These are phyloP conservation scores for Macaria notata DNA, from an alignment of 2,888 invertebrate species.

Conservation along the genomic window DNA sequence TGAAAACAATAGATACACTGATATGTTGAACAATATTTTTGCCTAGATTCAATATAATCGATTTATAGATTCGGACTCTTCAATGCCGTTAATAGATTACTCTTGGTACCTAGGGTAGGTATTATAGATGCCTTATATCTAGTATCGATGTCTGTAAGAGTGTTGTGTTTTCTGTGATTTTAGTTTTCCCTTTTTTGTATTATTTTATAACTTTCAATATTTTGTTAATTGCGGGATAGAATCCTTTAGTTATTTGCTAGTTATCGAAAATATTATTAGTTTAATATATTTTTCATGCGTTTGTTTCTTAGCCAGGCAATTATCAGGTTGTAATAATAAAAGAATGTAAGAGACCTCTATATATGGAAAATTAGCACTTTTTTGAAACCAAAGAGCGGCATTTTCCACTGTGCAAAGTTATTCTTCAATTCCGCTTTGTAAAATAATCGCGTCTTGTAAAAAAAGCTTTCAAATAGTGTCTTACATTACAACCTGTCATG, in stretches of 20 bases:
- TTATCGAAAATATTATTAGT: constrained; percentile 24
- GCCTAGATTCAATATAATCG: neutral
- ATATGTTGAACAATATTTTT: neutral
- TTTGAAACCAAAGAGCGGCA: constrained; percentile 64
- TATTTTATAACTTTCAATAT: constrained; percentile 53
- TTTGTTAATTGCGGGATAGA: constrained; percentile 61
- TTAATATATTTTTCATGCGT: constrained; percentile 15
- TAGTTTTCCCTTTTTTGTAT: constrained; percentile 55
- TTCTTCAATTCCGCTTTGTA: constrained; percentile 52
- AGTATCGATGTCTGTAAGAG: constrained; percentile 51
- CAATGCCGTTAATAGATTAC: constrained; percentile 69
- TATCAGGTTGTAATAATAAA: constrained; percentile 39
- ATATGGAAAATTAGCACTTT: constrained; percentile 40
- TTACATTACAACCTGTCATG: constrained; percentile 46
- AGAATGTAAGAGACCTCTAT: constrained; percentile 4
- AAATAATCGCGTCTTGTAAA: constrained; percentile 49
- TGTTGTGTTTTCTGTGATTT: constrained; percentile 75
- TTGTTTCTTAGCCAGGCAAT: constrained; percentile 39
- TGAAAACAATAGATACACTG: neutral
- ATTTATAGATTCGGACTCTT: constrained; percentile 59
- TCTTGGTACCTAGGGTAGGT: constrained; percentile 38
- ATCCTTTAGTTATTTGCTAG: constrained; percentile 70
- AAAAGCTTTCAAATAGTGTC: constrained; percentile 26
- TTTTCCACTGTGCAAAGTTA: constrained; percentile 41
- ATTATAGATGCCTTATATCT: constrained; percentile 46